Percentiles rank a stretch among this genome's conserved stretches.
phyloP scores from a whole-genome alignment of 2,113 vertebrate genomes.

The Pimephales promelas region DNA sequence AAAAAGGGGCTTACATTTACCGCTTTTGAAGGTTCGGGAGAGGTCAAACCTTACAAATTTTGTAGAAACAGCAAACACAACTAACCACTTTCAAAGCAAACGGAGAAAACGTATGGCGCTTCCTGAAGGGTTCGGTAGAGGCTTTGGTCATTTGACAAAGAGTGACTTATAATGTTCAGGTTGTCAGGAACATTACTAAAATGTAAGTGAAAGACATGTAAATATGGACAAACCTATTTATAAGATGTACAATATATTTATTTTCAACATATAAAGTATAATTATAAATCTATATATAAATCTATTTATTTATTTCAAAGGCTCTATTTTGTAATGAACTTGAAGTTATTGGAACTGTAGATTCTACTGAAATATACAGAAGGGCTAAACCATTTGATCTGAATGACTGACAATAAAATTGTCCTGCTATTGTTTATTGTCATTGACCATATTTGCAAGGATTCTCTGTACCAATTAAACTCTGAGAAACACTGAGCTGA shows the following conservation, averaged over 20 bases:
- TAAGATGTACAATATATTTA: constrained; percentile 99
- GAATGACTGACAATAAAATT: constrained; percentile 91
- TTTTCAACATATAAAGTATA: constrained; percentile 98
- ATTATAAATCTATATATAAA: constrained; percentile 99
- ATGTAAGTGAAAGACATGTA: constrained; percentile 88
- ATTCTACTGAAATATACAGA: constrained; percentile 79
- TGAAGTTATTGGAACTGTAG: constrained; percentile 78
- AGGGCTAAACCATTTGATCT: constrained; percentile 60
- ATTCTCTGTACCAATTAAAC: constrained; percentile 73
- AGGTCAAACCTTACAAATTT: background rate
- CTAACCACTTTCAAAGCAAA: constrained; percentile 21
- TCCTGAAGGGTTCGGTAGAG: constrained; percentile 60
- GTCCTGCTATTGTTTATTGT: constrained; percentile 79
- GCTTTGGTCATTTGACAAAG: constrained; percentile 66
- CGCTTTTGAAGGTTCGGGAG: constrained; percentile 41
- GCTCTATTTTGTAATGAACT: constrained; percentile 85
- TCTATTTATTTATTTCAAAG: constrained; percentile 99
- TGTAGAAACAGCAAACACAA: background rate
- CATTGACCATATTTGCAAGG: constrained; percentile 69
- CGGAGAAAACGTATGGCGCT: constrained; percentile 48
- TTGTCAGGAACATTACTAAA: constrained; percentile 81
- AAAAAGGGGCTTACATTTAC: background rate
- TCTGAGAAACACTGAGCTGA: constrained; percentile 60
- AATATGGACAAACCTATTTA: constrained; percentile 97
- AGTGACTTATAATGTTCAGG: constrained; percentile 78